Evolutionary conservation across 1,140 invertebrate genomes (phyloP).

Genomic region (Zaprionus africanus): DNA sequence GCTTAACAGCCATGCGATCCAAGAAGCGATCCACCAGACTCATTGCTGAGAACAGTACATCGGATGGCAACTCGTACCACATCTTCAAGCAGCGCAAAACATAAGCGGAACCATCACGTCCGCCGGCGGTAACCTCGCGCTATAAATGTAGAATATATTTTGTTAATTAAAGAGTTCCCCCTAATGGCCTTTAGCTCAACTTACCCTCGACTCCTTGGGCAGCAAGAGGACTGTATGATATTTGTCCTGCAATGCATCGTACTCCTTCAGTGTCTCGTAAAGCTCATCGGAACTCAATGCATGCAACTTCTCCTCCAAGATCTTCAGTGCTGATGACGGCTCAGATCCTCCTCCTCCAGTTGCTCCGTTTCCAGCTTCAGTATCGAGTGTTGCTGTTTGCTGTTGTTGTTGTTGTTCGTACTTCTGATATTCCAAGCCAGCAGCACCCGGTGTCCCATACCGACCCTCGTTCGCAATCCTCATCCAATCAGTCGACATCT

Average conservation of each 20-base stretch:
- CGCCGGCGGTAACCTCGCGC: constrained; percentile 89
- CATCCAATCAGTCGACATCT: constrained; percentile 84
- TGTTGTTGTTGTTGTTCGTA: constrained; percentile 71
- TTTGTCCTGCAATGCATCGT: constrained; percentile 88
- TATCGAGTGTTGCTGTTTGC: constrained; percentile 54
- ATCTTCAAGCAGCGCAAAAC: constrained; percentile 92
- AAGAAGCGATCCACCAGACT: constrained; percentile 91
- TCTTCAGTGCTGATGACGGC: constrained; percentile 56
- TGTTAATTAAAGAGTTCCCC: not conserved
- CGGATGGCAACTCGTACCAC: constrained; percentile 92
- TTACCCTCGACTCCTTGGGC: constrained; percentile 86
- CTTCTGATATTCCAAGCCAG: constrained; percentile 84
- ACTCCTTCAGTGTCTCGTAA: constrained; percentile 88
- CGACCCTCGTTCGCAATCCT: constrained; percentile 84
- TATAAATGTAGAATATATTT: constrained; percentile 53
- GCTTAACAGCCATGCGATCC: constrained; percentile 89
- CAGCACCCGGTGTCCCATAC: constrained; percentile 85
- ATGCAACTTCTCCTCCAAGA: constrained; percentile 69
- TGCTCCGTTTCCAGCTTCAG: constrained; percentile 44
- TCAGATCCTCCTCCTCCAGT: constrained; percentile 43
- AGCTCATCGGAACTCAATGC: constrained; percentile 83
- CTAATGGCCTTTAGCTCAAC: constrained; percentile 10
- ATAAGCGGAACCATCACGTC: constrained; percentile 91
- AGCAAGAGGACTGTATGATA: constrained; percentile 89
- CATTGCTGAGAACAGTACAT: constrained; percentile 91